Conservation (phyloP, 1,140 invertebrate species). For the Carcinoscorpius rotundicauda region DNA sequence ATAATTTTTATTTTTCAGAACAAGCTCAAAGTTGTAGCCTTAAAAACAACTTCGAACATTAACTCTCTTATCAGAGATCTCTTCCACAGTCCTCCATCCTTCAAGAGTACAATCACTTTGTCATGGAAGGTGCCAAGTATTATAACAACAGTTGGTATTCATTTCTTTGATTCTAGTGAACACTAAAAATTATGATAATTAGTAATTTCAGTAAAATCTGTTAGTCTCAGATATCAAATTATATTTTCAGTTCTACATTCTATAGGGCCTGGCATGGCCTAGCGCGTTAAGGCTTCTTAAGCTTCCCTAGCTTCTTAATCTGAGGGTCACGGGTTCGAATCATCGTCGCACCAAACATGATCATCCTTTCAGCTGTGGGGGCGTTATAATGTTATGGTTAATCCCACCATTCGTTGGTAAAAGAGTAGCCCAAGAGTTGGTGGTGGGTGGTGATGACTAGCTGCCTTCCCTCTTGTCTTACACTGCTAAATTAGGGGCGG, state of each 20-base stretch:
- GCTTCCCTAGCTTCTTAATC: neutral
- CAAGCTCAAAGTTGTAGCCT: constrained; percentile 39
- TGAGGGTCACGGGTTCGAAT: no score
- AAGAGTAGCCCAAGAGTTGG: no score
- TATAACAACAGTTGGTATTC: constrained; percentile 9
- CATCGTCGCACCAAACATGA: no score
- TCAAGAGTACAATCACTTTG: constrained; percentile 68
- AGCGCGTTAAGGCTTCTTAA: neutral
- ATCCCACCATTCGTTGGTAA: no score
- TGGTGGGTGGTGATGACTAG: no score
- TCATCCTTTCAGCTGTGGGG: no score
- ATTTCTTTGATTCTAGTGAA: constrained; percentile 10
- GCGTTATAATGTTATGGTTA: no score
- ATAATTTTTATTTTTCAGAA: constrained; percentile 22
- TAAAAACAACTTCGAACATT: constrained; percentile 86
- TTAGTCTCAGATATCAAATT: no score
- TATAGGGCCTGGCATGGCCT: neutral
- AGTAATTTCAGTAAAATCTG: no score
- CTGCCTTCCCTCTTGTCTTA: no score
- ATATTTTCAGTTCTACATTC: no score
- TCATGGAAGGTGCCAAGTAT: constrained; percentile 66
- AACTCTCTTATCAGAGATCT: constrained; percentile 86
- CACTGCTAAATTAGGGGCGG: no score
- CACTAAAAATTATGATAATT: constrained; percentile 3
- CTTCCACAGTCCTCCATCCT: constrained; percentile 84